phyloP scores from a whole-genome alignment of 1,140 invertebrate species.

The Sinonovacula constricta region DNA sequence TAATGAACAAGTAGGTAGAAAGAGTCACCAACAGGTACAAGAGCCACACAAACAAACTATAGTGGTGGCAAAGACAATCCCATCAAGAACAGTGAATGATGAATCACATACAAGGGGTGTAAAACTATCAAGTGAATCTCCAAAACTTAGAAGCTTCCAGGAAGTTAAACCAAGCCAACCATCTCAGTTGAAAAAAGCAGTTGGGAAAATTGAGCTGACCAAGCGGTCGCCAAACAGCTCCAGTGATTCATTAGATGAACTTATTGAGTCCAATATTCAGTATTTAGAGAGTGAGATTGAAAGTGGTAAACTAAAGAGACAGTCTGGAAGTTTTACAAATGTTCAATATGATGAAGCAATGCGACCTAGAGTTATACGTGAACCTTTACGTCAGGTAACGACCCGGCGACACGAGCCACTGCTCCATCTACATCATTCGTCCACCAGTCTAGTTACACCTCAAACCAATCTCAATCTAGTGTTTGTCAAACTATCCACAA shows the following conservation, averaged over 20 bases:
- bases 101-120: background rate
- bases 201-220: constrained; percentile 52
- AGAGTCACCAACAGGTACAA: background rate
- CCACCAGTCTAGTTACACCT: too few relatives aligned
- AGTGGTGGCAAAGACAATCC: background rate
- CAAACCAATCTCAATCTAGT: too few relatives aligned
- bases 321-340: constrained; percentile 43
- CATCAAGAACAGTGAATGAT: background rate
- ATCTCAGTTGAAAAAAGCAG: constrained; percentile 53
- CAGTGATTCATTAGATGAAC: constrained; percentile 72
- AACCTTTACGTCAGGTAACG: constrained; percentile 15
- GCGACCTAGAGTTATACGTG: constrained; percentile 18
- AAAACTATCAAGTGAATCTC: constrained; percentile 37
- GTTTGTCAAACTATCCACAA: too few relatives aligned
- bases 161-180: constrained; percentile 51
- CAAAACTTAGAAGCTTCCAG: constrained; percentile 45
- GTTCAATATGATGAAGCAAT: background rate
- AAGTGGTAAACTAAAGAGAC: constrained; percentile 59
- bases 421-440: too few relatives aligned
- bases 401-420: too few relatives aligned
- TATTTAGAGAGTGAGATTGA: constrained; percentile 71
- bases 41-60: background rate
- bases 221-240: constrained; percentile 62
- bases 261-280: constrained; percentile 74
- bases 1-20: background rate